Base-by-base conservation (phyloP, 2,888 invertebrate genomes). In the Dolichomitus sp. region DNA sequence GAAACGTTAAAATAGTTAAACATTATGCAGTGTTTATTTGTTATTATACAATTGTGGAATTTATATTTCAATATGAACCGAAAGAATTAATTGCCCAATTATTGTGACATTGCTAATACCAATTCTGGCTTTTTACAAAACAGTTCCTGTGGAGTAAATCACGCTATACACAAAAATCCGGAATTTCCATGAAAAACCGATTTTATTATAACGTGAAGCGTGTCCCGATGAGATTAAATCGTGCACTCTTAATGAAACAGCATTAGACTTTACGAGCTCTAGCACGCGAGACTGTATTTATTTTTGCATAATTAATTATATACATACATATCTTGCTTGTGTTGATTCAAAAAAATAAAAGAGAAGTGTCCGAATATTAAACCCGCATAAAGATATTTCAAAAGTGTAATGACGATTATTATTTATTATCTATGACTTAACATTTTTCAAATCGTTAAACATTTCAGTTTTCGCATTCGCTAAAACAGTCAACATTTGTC, bases 181-280 rank as follows among this genome's bases (percentile, higher is more conserved):
- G 40, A 12, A 63, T 76, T 80, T 76, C 80, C 66, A 42, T 63
- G 33, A 81, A 78, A 74, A 68, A 5, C 1, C 11, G 19, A 72
- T 66, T 19, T 66, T 72, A 42, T 48, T 1, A 40, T 63, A 61
- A 69, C 30, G 57, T 63, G 40, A 23, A 73, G 63, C 68, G 61
- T 77, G 54, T 65, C 69, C 52, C 23, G 63, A 33, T 48, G 72
- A 14, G 52, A 75, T 75, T 80, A 69, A 54, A 42, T 37, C 63
- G 54, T 12, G 37, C 59, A 12, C 12, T 19, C 48, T 74, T 74
- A 78, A 74, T 65, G 48, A 74, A 78, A 69, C 63, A 23, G 68
- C 61, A 48, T 48, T 69, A 61, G 68, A 57, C 19, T 33, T 63
- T 68, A 33, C 30, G 73, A 81, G 69, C 48, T 63, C 54, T 57